These are phyloP conservation scores for Sebastiscus tertius DNA, from an alignment of 2,797 vertebrate genomes.

Conservation along the genomic window DNA sequence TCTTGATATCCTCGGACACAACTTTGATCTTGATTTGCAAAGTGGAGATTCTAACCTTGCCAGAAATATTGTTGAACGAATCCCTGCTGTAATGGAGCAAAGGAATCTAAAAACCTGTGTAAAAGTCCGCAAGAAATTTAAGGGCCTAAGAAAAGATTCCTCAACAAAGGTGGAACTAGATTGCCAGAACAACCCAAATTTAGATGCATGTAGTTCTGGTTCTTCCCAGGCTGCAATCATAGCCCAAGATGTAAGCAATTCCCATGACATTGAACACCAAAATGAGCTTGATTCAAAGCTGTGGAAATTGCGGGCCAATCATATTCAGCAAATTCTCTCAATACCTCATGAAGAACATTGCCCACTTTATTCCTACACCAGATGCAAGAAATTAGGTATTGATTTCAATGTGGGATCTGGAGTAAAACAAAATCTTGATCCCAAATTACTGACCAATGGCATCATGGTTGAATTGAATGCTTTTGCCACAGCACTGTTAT, in stretches of 20 bases:
- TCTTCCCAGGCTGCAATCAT: background rate
- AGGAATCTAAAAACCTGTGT: background rate
- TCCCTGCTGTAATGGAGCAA: background rate
- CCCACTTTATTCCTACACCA: slow-evolving; percentile 32
- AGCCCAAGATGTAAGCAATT: background rate
- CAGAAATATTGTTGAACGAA: background rate
- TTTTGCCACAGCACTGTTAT: slow-evolving; percentile 8
- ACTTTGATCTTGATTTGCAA: slow-evolving; percentile 18
- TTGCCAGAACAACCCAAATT: background rate
- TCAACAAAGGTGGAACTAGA: background rate
- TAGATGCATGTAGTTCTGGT: background rate
- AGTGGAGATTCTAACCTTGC: background rate
- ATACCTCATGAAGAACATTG: slow-evolving; percentile 33
- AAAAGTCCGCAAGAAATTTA: rapidly evolving
- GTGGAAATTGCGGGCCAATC: slow-evolving; percentile 27
- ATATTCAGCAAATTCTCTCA: slow-evolving; percentile 25
- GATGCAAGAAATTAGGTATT: slow-evolving; percentile 31
- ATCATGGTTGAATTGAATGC: slow-evolving; percentile 26
- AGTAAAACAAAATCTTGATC: slow-evolving; percentile 24
- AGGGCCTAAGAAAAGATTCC: background rate
- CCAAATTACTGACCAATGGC: slow-evolving; percentile 40
- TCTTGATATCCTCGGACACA: slow-evolving; percentile 39
- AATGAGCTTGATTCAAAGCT: background rate
- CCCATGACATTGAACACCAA: background rate
- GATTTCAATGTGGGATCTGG: slow-evolving; percentile 39